Conservation (phyloP, 2,113 vertebrate species). For the Notechis scutatus region DNA sequence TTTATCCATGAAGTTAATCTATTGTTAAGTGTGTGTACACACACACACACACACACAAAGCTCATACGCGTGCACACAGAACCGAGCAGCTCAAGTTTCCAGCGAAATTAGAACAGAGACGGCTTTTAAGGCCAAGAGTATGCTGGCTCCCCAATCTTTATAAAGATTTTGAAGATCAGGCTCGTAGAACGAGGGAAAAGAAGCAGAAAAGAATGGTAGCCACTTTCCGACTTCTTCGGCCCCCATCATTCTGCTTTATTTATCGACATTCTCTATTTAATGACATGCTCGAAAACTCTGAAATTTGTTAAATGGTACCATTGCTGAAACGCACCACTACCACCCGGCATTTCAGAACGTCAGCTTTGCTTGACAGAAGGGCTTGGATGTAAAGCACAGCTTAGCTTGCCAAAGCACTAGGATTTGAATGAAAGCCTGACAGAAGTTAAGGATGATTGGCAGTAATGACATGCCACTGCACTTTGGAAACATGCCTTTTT, state of each 20-base stretch:
- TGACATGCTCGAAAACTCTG: constrained; percentile 17
- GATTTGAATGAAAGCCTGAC: constrained; percentile 48
- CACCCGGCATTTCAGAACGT: neutral
- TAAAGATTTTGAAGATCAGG: neutral
- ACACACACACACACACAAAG: neutral
- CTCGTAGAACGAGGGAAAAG: neutral
- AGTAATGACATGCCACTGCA: constrained; percentile 17
- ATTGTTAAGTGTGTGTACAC: constrained; percentile 65
- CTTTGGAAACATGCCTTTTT: constrained; percentile 40
- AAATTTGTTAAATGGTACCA: constrained; percentile 15
- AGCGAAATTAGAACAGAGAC: neutral
- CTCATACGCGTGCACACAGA: constrained; percentile 13
- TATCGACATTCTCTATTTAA: constrained; percentile 13
- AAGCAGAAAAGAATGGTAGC: neutral
- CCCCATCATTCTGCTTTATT: neutral
- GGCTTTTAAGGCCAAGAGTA: neutral
- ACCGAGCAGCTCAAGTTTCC: neutral
- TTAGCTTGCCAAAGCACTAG: constrained; percentile 27
- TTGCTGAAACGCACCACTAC: neutral
- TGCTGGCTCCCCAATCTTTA: neutral
- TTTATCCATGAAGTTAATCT: constrained; percentile 77
- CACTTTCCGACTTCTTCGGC: neutral
- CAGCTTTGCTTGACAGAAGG: constrained; percentile 43
- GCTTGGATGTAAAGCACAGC: constrained; percentile 20
- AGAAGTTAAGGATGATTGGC: constrained; percentile 54